Percentiles rank a stretch among this genome's conserved stretches.
phyloP scores from a whole-genome alignment of 2,888 invertebrate genomes.

The Eupithecia inturbata region DNA sequence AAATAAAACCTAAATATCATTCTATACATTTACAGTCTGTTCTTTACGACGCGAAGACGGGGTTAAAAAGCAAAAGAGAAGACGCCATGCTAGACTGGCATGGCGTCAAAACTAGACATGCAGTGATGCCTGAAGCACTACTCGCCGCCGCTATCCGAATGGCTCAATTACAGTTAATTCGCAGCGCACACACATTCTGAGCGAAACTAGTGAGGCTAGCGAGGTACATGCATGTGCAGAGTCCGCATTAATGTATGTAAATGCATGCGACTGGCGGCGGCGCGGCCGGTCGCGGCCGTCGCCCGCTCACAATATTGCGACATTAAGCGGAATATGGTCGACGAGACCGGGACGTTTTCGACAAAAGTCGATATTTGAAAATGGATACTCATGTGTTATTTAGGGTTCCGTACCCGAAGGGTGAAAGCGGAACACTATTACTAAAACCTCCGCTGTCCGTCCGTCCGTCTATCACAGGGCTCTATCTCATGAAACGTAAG shows the following conservation, averaged over 20 bases:
- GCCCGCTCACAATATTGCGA: constrained; percentile 81
- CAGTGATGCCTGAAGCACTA: constrained; percentile 31
- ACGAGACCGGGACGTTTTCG: constrained; percentile 79
- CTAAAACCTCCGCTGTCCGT: too few relatives aligned
- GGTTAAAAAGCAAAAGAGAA: constrained; percentile 8
- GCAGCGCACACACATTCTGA: constrained; percentile 80
- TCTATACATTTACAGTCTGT: not conserved
- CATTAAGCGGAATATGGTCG: constrained; percentile 81
- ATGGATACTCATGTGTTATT: constrained; percentile 66
- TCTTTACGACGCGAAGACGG: not conserved
- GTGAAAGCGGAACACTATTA: too few relatives aligned
- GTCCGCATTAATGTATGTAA: constrained; percentile 83
- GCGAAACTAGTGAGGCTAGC: constrained; percentile 46
- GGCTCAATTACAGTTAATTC: constrained; percentile 84
- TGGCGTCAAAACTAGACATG: constrained; percentile 23
- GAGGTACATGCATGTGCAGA: constrained; percentile 77
- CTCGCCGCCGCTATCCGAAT: constrained; percentile 74
- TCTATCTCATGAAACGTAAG: too few relatives aligned
- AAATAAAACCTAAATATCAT: not conserved
- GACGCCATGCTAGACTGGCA: not conserved
- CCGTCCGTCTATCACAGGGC: too few relatives aligned
- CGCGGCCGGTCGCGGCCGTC: constrained; percentile 78
- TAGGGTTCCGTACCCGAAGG: too few relatives aligned
- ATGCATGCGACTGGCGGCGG: constrained; percentile 81
- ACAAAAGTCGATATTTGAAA: constrained; percentile 79